Evolutionary conservation across 2,113 vertebrate genomes (phyloP), one percentile per base, ranked within the genome.

Genomic region (Takifugu flavidus): DNA sequence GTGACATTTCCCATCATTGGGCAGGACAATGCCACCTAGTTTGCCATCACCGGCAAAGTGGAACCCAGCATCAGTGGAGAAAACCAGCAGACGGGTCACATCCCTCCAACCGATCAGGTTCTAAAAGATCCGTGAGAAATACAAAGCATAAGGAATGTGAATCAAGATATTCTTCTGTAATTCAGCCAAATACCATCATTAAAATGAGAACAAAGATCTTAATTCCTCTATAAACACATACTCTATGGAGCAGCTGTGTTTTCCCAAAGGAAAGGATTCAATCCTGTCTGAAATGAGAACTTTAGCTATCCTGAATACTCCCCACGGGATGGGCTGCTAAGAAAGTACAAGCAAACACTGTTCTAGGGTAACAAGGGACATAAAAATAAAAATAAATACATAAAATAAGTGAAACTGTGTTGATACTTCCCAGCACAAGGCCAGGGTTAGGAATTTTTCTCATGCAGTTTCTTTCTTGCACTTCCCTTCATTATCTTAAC

Each of bases 31-130:
- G 76, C 97, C 97, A 1, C 97, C 97, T 61, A 99, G 94, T 84
- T 98, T 99, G 55, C 97, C 97, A 25, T 99, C 97, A 72, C 97
- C 97, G 45, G 97, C 97, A 50, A 98, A 99, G 85, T 99, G 97
- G 86, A 99, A 99, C 12, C 96, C 97, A 15, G 97, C 97, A 47
- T 99, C 97, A 0, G 97, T 99, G 81, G 97, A 99, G 85, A 99
- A 99, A 44, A 99, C 97, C 53, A 99, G 81, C n/a, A 99, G 88
- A 3, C 96, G 94, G 0, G 97, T 98, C 42, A 98, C 96, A 34
- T 98, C 95, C 83, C 96, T 94, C 97, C 97, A 99, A 54, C 97
- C 97, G 54, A 99, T 98, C 77, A 94, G 89, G 0, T 95, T 89
- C 97, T 99, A 83, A 26, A 65, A 59, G 73, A 77, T 27, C 6